Evolutionary conservation across 1,140 invertebrate genomes (phyloP).

Genomic region (Ceratosolen fusciceps): DNA sequence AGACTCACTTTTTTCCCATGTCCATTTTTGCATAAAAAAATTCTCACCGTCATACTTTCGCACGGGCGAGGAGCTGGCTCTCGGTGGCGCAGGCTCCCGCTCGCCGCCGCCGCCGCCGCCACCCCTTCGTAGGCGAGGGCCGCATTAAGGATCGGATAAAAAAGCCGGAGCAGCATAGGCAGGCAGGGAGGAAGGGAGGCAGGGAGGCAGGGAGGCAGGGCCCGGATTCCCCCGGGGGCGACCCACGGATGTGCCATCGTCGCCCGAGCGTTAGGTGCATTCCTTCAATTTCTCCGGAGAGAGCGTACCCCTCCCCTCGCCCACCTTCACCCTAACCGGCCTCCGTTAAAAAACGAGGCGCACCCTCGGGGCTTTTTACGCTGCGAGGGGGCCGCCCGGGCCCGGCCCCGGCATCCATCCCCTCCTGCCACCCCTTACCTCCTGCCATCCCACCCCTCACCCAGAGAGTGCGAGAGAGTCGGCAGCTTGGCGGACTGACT

Average conservation of each 20-base stretch:
- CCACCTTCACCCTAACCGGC: too few relatives aligned
- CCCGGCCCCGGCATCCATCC: conserved; percentile 24
- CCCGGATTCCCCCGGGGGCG: neutral
- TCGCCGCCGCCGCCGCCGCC: neutral
- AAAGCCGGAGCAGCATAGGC: conserved; percentile 21
- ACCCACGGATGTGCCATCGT: neutral
- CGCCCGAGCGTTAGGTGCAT: conserved; percentile 61
- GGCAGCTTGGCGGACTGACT: conserved; percentile 35
- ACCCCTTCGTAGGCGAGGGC: neutral
- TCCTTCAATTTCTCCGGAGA: conserved; percentile 50
- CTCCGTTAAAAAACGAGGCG: conserved; percentile 47
- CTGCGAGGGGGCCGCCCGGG: conserved; percentile 36
- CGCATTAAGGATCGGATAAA: conserved; percentile 35
- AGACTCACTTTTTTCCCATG: conserved; percentile 67
- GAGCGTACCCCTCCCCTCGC: conserved; percentile 46
- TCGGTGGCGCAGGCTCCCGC: too few relatives aligned
- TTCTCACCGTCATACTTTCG: conserved; percentile 68
- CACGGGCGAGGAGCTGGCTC: too few relatives aligned
- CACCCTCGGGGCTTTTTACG: conserved; percentile 53
- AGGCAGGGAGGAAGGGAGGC: neutral
- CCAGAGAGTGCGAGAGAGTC: conserved; percentile 42
- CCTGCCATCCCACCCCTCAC: too few relatives aligned
- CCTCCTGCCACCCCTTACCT: too few relatives aligned
- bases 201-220: neutral
- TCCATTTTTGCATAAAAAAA: conserved; percentile 71